Evolutionary conservation across 2,888 invertebrate species (phyloP).

Genomic region (Eulithis prunata): DNA sequence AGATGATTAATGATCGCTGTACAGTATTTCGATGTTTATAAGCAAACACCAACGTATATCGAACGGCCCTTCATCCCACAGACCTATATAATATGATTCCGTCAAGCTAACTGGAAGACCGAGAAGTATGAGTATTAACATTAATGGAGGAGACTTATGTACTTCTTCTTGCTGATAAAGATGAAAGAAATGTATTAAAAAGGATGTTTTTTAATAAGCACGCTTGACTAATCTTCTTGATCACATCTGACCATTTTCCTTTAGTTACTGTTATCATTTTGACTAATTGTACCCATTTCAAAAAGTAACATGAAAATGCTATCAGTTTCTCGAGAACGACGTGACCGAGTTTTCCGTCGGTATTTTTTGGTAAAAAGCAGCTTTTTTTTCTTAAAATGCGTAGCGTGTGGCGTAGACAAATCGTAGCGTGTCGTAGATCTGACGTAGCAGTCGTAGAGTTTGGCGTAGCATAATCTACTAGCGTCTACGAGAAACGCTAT

Average conservation of each 20-base stretch:
- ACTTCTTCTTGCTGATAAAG: too few species aligned
- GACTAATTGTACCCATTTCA: not conserved
- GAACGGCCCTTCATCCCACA: too few species aligned
- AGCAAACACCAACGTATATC: too few species aligned
- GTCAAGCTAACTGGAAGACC: too few species aligned
- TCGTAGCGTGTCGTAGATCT: slow-evolving; percentile 19
- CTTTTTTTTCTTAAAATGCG: slow-evolving; percentile 19
- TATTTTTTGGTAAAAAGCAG: slow-evolving; percentile 14
- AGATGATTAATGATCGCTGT: slow-evolving; percentile 30
- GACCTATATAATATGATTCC: too few species aligned
- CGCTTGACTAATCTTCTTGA: too few species aligned
- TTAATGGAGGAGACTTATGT: too few species aligned
- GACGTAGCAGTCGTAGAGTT: slow-evolving; percentile 17
- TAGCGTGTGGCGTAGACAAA: slow-evolving; percentile 26
- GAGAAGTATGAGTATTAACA: too few species aligned
- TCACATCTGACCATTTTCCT: too few species aligned
- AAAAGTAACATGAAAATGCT: slow-evolving; percentile 11
- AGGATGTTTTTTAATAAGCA: too few species aligned
- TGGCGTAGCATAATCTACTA: slow-evolving; percentile 16
- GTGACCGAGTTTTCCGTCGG: slow-evolving; percentile 7
- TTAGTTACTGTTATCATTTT: not conserved
- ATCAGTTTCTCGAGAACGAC: slow-evolving; percentile 13
- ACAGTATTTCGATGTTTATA: slow-evolving; percentile 2
- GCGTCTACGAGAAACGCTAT: not conserved
- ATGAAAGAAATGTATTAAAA: too few species aligned